These are phyloP conservation scores for Ophion ventricosus DNA, from an alignment of 2,888 invertebrate genomes.

Conservation along the genomic window DNA sequence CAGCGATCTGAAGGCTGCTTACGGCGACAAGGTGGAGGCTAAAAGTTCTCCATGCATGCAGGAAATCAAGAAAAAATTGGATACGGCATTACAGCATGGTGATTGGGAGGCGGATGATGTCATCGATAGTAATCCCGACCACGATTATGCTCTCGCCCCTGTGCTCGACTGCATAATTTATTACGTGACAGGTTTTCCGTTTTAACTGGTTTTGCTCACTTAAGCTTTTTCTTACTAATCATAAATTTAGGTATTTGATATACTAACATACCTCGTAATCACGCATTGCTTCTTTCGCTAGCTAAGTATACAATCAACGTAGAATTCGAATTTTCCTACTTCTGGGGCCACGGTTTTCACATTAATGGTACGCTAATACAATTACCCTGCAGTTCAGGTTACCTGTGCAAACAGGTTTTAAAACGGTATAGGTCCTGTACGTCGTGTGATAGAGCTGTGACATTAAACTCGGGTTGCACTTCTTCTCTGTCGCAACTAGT, in stretches of 20 bases:
- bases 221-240: conserved; percentile 2
- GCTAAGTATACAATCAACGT: conserved; percentile 2
- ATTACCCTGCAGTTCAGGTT: conserved; percentile 8
- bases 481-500: conserved; percentile 40
- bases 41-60: no score
- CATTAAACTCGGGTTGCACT: background rate
- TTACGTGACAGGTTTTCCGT: conserved; percentile 41
- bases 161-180: conserved; percentile 42
- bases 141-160: conserved; percentile 10
- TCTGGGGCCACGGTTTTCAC: background rate
- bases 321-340: conserved; percentile 5
- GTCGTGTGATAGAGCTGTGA: conserved; percentile 8
- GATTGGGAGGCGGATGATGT: no score
- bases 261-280: background rate
- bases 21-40: no score
- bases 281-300: background rate
- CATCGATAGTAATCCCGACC: no score
- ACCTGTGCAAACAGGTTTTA: conserved; percentile 40
- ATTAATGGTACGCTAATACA: background rate
- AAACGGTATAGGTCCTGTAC: conserved; percentile 24
- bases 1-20: no score
- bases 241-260: background rate
- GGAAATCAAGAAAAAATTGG: no score
- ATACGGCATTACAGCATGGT: no score
- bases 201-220: background rate